Evolutionary conservation across 1,140 invertebrate species (phyloP).

Genomic region (Neomicropteryx cornuta): DNA sequence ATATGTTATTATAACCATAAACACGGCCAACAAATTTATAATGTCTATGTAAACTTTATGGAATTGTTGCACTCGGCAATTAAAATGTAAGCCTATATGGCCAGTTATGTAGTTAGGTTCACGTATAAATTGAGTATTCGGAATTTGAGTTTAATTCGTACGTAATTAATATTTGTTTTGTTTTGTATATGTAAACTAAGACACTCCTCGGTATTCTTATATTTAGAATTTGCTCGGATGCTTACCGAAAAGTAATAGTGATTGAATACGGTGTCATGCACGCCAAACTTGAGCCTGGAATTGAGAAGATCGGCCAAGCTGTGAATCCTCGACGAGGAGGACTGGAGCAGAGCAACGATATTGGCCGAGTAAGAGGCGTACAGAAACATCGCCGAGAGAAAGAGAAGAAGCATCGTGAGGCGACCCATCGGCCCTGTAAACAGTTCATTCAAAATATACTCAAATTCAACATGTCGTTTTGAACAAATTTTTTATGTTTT

Average conservation of each 20-base stretch:
- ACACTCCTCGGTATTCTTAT: no score
- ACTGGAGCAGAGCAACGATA: slow-evolving; percentile 52
- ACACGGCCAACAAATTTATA: no score
- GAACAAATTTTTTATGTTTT: background rate
- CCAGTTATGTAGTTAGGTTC: no score
- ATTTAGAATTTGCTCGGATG: no score
- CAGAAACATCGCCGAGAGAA: slow-evolving; percentile 37
- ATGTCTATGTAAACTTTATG: no score
- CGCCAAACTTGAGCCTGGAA: slow-evolving; percentile 45
- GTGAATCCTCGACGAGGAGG: slow-evolving; percentile 46
- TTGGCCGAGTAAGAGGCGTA: slow-evolving; percentile 55
- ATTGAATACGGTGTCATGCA: slow-evolving; percentile 49
- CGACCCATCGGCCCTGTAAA: slow-evolving; percentile 32
- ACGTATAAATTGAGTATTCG: no score
- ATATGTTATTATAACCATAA: no score
- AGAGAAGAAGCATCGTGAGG: slow-evolving; percentile 39
- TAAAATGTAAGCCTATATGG: no score
- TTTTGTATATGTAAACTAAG: no score
- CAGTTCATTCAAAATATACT: slow-evolving; percentile 3
- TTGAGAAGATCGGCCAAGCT: slow-evolving; percentile 44
- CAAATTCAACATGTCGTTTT: background rate
- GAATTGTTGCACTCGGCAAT: no score
- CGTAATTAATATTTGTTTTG: no score
- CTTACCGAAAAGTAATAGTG: slow-evolving; percentile 50
- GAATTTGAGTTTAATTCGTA: no score